A percentile compares a stretch with the other conserved stretches of the same genome.
Evolutionary conservation across 1,140 invertebrate genomes (phyloP).

Genomic region (Drosophila melanica): DNA sequence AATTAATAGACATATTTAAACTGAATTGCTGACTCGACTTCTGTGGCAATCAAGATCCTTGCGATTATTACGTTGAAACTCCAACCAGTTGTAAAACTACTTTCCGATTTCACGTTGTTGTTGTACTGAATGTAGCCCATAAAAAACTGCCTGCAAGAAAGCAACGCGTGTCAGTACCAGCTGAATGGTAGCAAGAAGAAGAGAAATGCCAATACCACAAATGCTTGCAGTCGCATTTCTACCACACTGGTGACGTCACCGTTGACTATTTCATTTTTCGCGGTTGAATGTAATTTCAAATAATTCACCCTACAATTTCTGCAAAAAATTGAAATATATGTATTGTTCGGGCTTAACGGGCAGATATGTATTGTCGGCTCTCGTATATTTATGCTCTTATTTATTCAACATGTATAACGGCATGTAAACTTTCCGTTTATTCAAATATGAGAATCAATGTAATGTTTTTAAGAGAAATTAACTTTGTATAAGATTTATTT

Average conservation of each 20-base stretch:
- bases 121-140: slow-evolving; percentile 37
- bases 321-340: not conserved
- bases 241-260: slow-evolving; percentile 21
- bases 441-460: too few species aligned
- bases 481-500: not conserved
- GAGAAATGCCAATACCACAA: slow-evolving; percentile 19
- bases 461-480: too few species aligned
- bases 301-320: not conserved
- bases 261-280: not conserved
- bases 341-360: too few species aligned
- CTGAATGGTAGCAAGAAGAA: slow-evolving; percentile 36
- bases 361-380: too few species aligned
- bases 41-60: slow-evolving; percentile 40
- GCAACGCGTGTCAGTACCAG: slow-evolving; percentile 50
- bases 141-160: slow-evolving; percentile 26
- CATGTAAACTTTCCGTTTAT: too few species aligned
- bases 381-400: too few species aligned
- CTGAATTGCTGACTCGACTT: slow-evolving; percentile 15
- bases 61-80: slow-evolving; percentile 20
- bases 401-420: too few species aligned
- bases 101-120: slow-evolving; percentile 48
- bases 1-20: slow-evolving; percentile 76
- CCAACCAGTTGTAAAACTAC: slow-evolving; percentile 51
- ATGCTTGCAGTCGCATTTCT: not conserved
- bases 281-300: slow-evolving; percentile 5